These are phyloP conservation scores for Trichomycterus rosablanca DNA, from an alignment of 2,113 vertebrate species.

Conservation along the genomic window DNA sequence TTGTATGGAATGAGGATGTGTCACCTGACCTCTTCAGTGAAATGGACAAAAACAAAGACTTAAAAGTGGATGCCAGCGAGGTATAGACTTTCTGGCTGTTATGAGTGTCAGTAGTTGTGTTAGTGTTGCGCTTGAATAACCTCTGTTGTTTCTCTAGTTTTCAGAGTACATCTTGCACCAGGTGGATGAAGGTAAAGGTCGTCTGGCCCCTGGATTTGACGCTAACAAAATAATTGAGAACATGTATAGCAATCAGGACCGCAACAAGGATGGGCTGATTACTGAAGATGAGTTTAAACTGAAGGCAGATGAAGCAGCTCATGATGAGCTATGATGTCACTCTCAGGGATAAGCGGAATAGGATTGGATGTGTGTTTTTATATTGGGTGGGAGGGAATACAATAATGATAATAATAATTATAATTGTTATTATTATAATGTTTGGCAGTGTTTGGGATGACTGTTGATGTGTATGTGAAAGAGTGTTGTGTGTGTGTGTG, in stretches of 20 bases:
- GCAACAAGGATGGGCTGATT: constrained; percentile 87
- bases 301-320: constrained; percentile 86
- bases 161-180: constrained; percentile 87
- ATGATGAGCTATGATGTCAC: constrained; percentile 85
- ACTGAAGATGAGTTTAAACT: constrained; percentile 87
- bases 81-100: constrained; percentile 56
- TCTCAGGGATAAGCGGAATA: constrained; percentile 19
- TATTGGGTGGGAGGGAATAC: constrained; percentile 24
- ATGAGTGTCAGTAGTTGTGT: not conserved
- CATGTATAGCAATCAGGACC: constrained; percentile 97
- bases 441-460: constrained; percentile 17
- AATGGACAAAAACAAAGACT: constrained; percentile 82
- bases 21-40: constrained; percentile 86
- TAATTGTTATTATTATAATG: no score
- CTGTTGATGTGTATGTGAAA: constrained; percentile 16
- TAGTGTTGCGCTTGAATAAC: not conserved
- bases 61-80: constrained; percentile 80
- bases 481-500: constrained; percentile 3
- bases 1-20: constrained; percentile 89
- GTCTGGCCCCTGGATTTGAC: constrained; percentile 90
- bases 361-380: constrained; percentile 34
- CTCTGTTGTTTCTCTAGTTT: constrained; percentile 69
- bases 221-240: constrained; percentile 86
- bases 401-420: constrained; percentile 9
- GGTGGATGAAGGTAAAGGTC: constrained; percentile 85